Base-by-base conservation (phyloP, 2,113 vertebrate species). In the Phyllopteryx taeniolatus region DNA sequence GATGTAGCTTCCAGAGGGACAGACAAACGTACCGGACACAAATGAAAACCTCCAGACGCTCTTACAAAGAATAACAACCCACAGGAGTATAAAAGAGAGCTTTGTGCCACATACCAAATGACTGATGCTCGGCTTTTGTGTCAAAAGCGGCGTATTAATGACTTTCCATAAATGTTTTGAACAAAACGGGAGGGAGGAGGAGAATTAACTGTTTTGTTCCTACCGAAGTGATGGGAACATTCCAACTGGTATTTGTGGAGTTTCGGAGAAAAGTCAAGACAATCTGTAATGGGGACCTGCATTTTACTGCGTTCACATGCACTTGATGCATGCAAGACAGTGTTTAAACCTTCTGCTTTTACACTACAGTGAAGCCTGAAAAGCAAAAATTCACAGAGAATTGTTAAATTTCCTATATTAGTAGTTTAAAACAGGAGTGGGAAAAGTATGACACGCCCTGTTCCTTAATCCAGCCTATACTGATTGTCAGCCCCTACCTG, bases 1-100 rank as follows among this genome's bases (percentile, higher is more conserved):
- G 73, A 85, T 80, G 76, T 81, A 78, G 80, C 78, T 82, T 77
- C 57, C 33, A 42, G 69, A 61, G 76, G 75, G 70, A 73, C 12
- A 22, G 44, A 49, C n/a, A 5, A 62, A 15, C 71, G n/a, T 80
- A 81, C 60, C 70, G 78, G 61, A 47, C 44, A 15, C 64, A 54
- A 22, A 57, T 43, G 61, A 53, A 72, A 75, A 73, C 44, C 1
- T 43, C 19, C 35, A 66, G 9, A 59, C 49, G 35, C 9, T 5
- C 10, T 8, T 31, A 31, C 27, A 9, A 66, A 8, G n/a, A 46
- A 66, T 66, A 66, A 66, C 63, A 46, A 43, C 14, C 59, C 59
- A 61, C 59, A 46, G 20, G 42, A 44, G 42, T 43, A 47, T 27
- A 13, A 44, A 51, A 47, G n/a, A 44, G 63, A 27, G n/a, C 44